A percentile compares a stretch with the other conserved stretches of the same genome.
Conservation (phyloP, 2,113 vertebrate genomes). For the Lampris incognitus region DNA sequence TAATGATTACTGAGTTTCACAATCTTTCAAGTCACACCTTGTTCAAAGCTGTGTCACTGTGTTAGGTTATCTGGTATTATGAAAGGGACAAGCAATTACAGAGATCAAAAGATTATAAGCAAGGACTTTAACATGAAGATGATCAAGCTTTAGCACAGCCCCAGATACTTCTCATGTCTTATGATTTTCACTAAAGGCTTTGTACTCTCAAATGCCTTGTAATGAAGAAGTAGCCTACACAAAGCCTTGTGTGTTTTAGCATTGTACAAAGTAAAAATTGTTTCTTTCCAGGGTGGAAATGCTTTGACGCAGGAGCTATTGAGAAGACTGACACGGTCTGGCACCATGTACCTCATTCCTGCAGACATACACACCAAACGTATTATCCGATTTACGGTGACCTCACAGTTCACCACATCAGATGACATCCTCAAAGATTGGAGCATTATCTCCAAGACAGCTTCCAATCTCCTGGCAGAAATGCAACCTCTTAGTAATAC, state of each 20-base stretch:
- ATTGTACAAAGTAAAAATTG: conserved; percentile 1
- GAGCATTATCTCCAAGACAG: conserved; percentile 86
- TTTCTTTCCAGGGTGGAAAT: conserved; percentile 87
- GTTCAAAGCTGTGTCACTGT: conserved; percentile 47
- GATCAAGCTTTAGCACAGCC: no score
- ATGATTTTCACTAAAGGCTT: no score
- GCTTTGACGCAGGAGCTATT: conserved; percentile 90
- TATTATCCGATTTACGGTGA: conserved; percentile 95
- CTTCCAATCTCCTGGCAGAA: conserved; percentile 77
- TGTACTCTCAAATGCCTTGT: no score
- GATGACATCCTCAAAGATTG: conserved; percentile 92
- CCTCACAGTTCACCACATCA: conserved; percentile 92
- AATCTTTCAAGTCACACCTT: conserved; percentile 1
- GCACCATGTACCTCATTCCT: conserved; percentile 93
- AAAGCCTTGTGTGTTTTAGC: neutral
- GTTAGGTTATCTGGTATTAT: conserved; percentile 5
- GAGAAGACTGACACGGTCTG: conserved; percentile 86
- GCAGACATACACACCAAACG: conserved; percentile 87
- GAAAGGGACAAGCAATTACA: conserved; percentile 1
- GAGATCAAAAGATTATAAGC: neutral
- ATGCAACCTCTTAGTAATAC: conserved; percentile 17
- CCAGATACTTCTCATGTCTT: neutral
- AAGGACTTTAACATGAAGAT: no score
- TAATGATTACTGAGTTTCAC: conserved; percentile 48
- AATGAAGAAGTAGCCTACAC: neutral